These are phyloP conservation scores for Numenius arquata DNA, from an alignment of 2,113 vertebrate species.

Conservation along the genomic window DNA sequence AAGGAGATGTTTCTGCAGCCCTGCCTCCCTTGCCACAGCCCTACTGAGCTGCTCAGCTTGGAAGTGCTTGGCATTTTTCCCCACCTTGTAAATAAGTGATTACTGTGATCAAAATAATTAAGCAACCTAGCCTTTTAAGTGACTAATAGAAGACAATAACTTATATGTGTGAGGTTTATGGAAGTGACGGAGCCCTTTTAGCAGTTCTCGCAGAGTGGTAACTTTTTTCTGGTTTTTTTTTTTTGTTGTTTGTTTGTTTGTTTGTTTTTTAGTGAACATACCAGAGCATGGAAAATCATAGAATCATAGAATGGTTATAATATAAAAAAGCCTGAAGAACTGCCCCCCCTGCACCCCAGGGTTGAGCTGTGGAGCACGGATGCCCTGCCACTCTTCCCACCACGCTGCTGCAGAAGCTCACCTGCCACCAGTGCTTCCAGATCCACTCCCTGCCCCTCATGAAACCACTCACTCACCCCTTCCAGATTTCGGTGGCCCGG, in stretches of 20 bases:
- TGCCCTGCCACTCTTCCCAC: neutral
- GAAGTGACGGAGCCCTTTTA: conserved; percentile 10
- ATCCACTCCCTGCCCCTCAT: neutral
- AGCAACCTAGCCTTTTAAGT: conserved; percentile 40
- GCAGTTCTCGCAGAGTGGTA: neutral
- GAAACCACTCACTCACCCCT: too few species aligned
- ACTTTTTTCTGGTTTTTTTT: neutral
- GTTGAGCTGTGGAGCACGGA: rapidly evolving
- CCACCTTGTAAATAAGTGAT: conserved; percentile 53
- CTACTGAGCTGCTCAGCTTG: neutral
- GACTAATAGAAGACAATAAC: conserved; percentile 32
- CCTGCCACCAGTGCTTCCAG: neutral
- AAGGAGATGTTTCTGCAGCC: neutral
- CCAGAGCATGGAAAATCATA: neutral
- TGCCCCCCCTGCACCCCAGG: neutral
- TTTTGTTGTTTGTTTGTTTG: neutral
- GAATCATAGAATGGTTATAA: neutral
- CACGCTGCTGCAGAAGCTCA: neutral
- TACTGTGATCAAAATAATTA: conserved; percentile 56
- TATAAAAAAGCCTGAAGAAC: neutral
- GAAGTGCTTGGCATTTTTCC: conserved; percentile 44
- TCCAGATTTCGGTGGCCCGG: neutral
- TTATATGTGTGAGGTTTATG: conserved; percentile 8
- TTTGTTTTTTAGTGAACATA: neutral
- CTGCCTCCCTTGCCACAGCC: neutral